Conservation (phyloP, 2,888 invertebrate genomes). For the Emmelina monodactyla region DNA sequence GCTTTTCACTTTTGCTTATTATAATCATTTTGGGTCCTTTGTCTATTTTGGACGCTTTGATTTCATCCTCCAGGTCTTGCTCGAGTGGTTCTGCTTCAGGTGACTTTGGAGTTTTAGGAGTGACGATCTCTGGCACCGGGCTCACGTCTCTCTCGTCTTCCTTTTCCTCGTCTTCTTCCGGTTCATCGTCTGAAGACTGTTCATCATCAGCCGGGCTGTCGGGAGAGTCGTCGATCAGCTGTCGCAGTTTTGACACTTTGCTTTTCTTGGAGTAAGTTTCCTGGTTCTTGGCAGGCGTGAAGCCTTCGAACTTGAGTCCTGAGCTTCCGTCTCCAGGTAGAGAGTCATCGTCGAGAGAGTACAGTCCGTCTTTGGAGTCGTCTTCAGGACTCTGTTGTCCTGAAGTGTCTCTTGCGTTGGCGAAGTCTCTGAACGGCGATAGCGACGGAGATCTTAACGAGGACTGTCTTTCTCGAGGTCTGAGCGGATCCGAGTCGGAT, state of each 20-base stretch:
- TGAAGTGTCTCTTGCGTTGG: slow-evolving; percentile 59
- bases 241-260: slow-evolving; percentile 51
- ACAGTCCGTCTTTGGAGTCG: slow-evolving; percentile 67
- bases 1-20: too few species aligned
- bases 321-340: slow-evolving; percentile 65
- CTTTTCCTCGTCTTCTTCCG: slow-evolving; percentile 32
- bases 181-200: slow-evolving; percentile 56
- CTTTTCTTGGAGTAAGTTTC: slow-evolving; percentile 62
- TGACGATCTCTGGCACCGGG: slow-evolving; percentile 19
- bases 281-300: slow-evolving; percentile 64
- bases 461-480: slow-evolving; percentile 23
- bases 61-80: slow-evolving; percentile 20
- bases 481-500: slow-evolving; percentile 39
- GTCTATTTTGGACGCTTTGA: slow-evolving; percentile 18
- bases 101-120: slow-evolving; percentile 25
- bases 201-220: slow-evolving; percentile 62
- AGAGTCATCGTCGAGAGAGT: slow-evolving; percentile 68
- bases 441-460: slow-evolving; percentile 46
- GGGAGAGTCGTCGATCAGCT: slow-evolving; percentile 56
- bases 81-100: slow-evolving; percentile 28
- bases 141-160: slow-evolving; percentile 25
- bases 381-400: slow-evolving; percentile 70
- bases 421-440: slow-evolving; percentile 53
- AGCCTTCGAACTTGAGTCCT: slow-evolving; percentile 61
- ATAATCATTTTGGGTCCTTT: not conserved